Conservation (phyloP, 2,797 vertebrate species). For the Liparis tanakae region DNA sequence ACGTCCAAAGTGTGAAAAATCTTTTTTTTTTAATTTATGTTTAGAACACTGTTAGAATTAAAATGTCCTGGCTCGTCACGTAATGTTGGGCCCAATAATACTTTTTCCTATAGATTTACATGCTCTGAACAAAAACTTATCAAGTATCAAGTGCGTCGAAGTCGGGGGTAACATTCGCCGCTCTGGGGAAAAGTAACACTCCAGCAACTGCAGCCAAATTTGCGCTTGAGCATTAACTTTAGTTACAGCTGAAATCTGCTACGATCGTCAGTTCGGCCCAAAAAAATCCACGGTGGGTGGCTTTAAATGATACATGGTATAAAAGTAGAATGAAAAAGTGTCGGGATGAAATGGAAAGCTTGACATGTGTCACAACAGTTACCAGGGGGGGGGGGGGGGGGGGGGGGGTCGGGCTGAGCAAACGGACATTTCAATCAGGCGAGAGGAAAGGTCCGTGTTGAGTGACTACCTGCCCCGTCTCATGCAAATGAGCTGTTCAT, state of each 20-base stretch:
- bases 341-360: not conserved
- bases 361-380: slow-evolving; percentile 9
- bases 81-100: too few relatives aligned
- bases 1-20: not conserved
- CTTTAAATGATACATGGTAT: not conserved
- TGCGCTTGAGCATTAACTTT: not conserved
- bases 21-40: too few relatives aligned
- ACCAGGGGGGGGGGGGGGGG: too few relatives aligned
- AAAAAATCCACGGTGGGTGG: not conserved
- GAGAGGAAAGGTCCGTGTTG: not conserved
- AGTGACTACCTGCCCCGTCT: not conserved
- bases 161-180: not conserved
- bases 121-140: too few relatives aligned
- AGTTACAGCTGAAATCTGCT: not conserved
- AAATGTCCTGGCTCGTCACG: too few relatives aligned
- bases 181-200: not conserved
- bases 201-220: not conserved
- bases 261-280: not conserved
- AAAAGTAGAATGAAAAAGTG: not conserved
- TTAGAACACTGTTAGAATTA: too few relatives aligned
- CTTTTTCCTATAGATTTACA: too few relatives aligned
- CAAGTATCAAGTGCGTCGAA: not conserved
- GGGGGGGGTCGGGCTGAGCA: not conserved
- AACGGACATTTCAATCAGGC: not conserved
- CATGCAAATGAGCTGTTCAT: not conserved